phyloP scores from a whole-genome alignment of 92 coral and sea anemone species.

The Actinernus sp. region DNA sequence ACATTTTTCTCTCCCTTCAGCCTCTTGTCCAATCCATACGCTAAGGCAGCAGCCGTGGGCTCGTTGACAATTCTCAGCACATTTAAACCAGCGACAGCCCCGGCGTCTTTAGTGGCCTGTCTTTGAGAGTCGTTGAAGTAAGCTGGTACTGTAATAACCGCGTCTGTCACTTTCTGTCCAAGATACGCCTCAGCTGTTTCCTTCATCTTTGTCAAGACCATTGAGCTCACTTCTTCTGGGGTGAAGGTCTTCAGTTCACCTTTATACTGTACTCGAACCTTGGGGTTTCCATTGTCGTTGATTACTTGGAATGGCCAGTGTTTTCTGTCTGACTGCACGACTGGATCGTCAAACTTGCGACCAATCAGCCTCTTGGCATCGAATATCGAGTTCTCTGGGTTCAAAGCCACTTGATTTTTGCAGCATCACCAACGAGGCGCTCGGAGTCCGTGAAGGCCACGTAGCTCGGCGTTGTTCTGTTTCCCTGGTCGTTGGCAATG shows the following conservation, averaged over 20 bases:
- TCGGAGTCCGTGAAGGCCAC: conserved; percentile 94
- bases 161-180: conserved; percentile 63
- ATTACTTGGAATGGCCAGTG: conserved; percentile 93
- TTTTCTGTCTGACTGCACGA: conserved; percentile 87
- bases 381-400: conserved; percentile 86
- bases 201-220: conserved; percentile 87
- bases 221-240: conserved; percentile 81
- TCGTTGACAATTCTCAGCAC: conserved; percentile 89
- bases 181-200: conserved; percentile 85
- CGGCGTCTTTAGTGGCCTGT: conserved; percentile 90
- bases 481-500: conserved; percentile 98
- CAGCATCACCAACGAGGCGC: conserved; percentile 92
- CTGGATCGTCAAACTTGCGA: conserved; percentile 71
- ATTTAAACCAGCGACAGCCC: conserved; percentile 74
- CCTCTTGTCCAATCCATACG: conserved; percentile 87
- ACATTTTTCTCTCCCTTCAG: conserved; percentile 74
- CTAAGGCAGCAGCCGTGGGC: conserved; percentile 93
- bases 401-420: conserved; percentile 94
- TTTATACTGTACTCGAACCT: conserved; percentile 58
- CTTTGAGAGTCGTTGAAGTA: conserved; percentile 88
- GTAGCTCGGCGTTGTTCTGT: conserved; percentile 95
- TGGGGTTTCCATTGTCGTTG: conserved; percentile 58
- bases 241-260: conserved; percentile 62
- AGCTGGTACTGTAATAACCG: conserved; percentile 82
- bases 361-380: conserved; percentile 97